Percentiles rank a stretch among this genome's conserved stretches.
Evolutionary conservation across 2,888 invertebrate species (phyloP).

Genomic region (Eledone cirrhosa): DNA sequence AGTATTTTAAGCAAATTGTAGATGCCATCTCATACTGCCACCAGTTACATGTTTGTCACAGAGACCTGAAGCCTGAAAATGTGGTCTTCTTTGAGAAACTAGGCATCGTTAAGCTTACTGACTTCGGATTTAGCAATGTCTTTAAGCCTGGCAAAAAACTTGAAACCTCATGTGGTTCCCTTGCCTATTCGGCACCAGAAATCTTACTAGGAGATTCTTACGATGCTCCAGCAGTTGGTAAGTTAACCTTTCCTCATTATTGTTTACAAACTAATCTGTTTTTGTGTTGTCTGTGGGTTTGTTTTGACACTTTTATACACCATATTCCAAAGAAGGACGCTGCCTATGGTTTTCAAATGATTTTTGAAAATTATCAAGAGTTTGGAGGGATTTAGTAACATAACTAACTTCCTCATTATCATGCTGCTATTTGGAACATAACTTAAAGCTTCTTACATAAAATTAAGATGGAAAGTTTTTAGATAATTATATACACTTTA

Average conservation of each 20-base stretch:
- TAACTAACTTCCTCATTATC: no score
- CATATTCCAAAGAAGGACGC: no score
- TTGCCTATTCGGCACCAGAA: constrained; percentile 99
- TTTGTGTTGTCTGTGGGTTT: no score
- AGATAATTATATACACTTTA: no score
- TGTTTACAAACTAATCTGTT: no score
- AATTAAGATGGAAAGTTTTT: no score
- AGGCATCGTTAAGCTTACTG: constrained; percentile 96
- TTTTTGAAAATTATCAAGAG: no score
- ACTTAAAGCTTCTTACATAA: no score
- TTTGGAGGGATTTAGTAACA: no score
- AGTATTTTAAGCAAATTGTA: constrained; percentile 96
- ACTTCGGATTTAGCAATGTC: constrained; percentile 93
- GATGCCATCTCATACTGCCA: constrained; percentile 98
- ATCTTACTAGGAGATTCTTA: constrained; percentile 98
- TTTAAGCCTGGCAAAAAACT: constrained; percentile 91
- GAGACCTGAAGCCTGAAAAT: constrained; percentile 99
- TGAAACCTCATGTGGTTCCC: constrained; percentile 96
- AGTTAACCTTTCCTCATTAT: constrained; percentile 57
- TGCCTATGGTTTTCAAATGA: no score
- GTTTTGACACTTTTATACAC: no score
- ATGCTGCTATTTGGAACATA: no score
- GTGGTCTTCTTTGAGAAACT: constrained; percentile 98
- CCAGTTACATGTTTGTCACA: constrained; percentile 84
- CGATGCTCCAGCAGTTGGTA: constrained; percentile 97